Evolutionary conservation across 2,888 invertebrate genomes (phyloP).

Genomic region (Sarcophaga carnaria): DNA sequence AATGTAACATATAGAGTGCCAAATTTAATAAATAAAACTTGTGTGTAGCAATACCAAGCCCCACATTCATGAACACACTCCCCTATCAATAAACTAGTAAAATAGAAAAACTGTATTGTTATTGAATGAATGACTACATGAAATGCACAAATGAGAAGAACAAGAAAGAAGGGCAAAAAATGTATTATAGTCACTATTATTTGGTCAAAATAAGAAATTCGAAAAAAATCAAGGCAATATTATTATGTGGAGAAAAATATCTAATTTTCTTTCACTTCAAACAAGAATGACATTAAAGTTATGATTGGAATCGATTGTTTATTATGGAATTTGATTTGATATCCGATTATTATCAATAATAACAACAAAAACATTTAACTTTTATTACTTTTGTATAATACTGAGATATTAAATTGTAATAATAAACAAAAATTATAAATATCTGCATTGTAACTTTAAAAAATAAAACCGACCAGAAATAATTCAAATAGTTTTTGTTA

Average conservation of each 20-base stretch:
- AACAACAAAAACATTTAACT: not conserved
- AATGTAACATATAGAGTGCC: no score
- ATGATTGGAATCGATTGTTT: constrained; percentile 24
- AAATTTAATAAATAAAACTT: not conserved
- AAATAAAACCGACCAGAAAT: no score
- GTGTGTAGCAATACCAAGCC: not conserved
- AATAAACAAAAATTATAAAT: no score
- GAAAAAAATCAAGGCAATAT: constrained; percentile 30
- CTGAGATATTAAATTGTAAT: no score
- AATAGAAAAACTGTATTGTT: constrained; percentile 60
- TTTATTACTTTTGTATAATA: no score
- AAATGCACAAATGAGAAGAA: constrained; percentile 21
- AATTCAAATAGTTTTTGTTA: no score
- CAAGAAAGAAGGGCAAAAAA: constrained; percentile 10
- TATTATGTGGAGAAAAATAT: constrained; percentile 55
- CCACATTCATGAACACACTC: not conserved
- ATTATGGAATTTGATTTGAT: constrained; percentile 51
- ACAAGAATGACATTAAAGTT: constrained; percentile 53
- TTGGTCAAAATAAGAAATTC: constrained; percentile 50
- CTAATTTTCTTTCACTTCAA: constrained; percentile 62
- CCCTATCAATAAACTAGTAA: constrained; percentile 28
- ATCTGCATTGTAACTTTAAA: no score
- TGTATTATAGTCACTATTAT: constrained; percentile 38
- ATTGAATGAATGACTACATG: constrained; percentile 40
- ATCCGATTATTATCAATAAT: constrained; percentile 44